Base-by-base conservation (phyloP, 2,113 vertebrate genomes). In the Ariopsis seemanni region DNA sequence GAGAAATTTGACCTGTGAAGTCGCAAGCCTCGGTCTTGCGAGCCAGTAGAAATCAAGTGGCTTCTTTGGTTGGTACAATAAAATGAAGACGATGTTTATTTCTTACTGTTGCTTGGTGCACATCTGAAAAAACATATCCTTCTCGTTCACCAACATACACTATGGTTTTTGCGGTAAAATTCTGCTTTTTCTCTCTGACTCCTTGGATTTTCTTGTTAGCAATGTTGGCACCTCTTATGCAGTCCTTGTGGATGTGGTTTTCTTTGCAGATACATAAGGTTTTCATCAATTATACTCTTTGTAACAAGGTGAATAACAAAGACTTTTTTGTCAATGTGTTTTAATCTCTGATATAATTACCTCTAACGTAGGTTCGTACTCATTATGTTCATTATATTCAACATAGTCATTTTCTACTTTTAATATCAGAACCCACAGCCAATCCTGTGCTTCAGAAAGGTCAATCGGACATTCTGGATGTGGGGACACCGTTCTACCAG, bases 401-500 rank as follows among this genome's bases (percentile, higher is more conserved):
- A 30, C 14, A 20, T 18, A 30, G 48, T 75, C 0, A 7, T 67
- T 84, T 60, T 52, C 18, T 25, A 62, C 27, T 88, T 83, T 74
- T 82, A 81, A 82, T 86, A 30, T 84, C 67, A 55, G 83, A 10
- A 88, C n/a, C 85, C 48, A 84, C 85, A 48, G 71, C 22, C 88
- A 90, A 93, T 1, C 58, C 90, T 1, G 90, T 94, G 77, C 93
- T 93, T 79, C 93, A 92, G 87, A 93, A 94, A 79, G 93, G 92
- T 87, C 86, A 91, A 0, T 27, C 93, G 1, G 95, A 94, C 82
- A 90, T 93, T 3, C 91, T 98, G 91, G 97, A 97, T 89, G 93
- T 98, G 11, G 97, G 98, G 57, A 92, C 94, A 0, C 97, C 97
- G 0, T 98, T 98, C 92, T 98, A 96, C 90, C 96, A 98, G 87